Percentiles rank a stretch among this genome's conserved stretches.
Evolutionary conservation across 1,140 invertebrate species (phyloP).

Genomic region (Lethrus apterus): DNA sequence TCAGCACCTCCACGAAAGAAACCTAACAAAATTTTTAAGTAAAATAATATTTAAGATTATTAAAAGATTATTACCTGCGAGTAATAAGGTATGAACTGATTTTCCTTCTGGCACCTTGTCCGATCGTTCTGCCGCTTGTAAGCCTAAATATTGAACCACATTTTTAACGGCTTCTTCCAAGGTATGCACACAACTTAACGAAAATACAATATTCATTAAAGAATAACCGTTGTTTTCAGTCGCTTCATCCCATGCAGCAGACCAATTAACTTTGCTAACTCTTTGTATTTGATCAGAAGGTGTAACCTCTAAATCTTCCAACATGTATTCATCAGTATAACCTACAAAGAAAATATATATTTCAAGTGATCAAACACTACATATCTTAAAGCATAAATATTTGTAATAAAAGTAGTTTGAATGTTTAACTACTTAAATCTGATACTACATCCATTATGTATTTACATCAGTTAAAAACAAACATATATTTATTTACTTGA

Average conservation of each 20-base stretch:
- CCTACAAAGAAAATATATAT: slow-evolving; percentile 27
- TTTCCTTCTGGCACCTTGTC: slow-evolving; percentile 82
- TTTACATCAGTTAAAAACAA: too few relatives aligned
- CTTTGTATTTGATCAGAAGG: slow-evolving; percentile 89
- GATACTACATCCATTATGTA: too few relatives aligned
- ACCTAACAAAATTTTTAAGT: too few relatives aligned
- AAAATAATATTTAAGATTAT: slow-evolving; percentile 11
- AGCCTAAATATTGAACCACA: slow-evolving; percentile 78
- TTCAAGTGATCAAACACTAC: too few relatives aligned
- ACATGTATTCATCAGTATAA: slow-evolving; percentile 58
- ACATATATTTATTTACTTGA: too few relatives aligned
- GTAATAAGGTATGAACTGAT: slow-evolving; percentile 69
- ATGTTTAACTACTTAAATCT: too few relatives aligned
- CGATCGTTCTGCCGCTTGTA: slow-evolving; percentile 78
- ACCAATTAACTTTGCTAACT: slow-evolving; percentile 72
- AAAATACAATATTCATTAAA: slow-evolving; percentile 86
- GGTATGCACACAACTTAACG: slow-evolving; percentile 69
- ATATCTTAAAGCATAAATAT: too few relatives aligned
- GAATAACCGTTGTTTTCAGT: slow-evolving; percentile 45
- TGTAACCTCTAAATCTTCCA: slow-evolving; percentile 90
- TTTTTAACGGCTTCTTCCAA: slow-evolving; percentile 84
- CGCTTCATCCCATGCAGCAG: slow-evolving; percentile 64
- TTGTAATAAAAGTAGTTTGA: too few relatives aligned
- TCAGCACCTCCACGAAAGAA: slow-evolving; percentile 85
- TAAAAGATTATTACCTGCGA: slow-evolving; percentile 53